Evolutionary conservation across 30 jellyfish, hydroid and myxozoan genomes (phyloP).

Genomic region (Morbakka virulenta): DNA sequence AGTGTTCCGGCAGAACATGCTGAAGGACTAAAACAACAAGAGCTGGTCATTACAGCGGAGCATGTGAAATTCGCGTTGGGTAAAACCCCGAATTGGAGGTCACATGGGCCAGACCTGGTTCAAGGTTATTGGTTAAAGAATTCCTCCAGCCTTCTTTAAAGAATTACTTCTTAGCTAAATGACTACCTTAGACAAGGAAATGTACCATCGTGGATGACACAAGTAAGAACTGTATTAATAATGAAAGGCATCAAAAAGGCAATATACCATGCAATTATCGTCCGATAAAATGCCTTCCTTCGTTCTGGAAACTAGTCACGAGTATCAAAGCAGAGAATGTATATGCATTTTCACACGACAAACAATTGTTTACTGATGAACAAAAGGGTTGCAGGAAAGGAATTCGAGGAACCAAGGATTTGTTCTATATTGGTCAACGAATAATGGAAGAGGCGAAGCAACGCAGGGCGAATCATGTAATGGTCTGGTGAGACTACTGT

Average conservation of each 20-base stretch:
- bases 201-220: conserved; percentile 30
- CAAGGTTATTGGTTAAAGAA: conserved; percentile 9
- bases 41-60: too few species aligned
- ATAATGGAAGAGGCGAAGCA: conserved; percentile 22
- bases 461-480: too few species aligned
- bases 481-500: too few species aligned
- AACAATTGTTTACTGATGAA: conserved; percentile 16
- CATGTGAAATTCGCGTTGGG: too few species aligned
- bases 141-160: conserved; percentile 3
- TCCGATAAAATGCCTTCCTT: conserved; percentile 19
- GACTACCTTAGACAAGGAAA: conserved; percentile 31
- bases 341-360: background rate
- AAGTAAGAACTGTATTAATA: conserved; percentile 1
- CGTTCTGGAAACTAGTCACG: conserved; percentile 24
- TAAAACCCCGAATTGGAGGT: too few species aligned
- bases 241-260: conserved; percentile 8
- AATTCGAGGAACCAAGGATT: conserved; percentile 24
- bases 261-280: conserved; percentile 25
- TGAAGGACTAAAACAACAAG: too few species aligned
- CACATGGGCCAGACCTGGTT: conserved; percentile 26
- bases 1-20: too few species aligned
- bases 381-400: conserved; percentile 44
- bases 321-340: conserved; percentile 16
- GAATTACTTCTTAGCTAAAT: too few species aligned
- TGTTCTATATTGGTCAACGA: conserved; percentile 5